Base-by-base conservation (phyloP, 2,797 vertebrate genomes). In the Sebastolobus alascanus region DNA sequence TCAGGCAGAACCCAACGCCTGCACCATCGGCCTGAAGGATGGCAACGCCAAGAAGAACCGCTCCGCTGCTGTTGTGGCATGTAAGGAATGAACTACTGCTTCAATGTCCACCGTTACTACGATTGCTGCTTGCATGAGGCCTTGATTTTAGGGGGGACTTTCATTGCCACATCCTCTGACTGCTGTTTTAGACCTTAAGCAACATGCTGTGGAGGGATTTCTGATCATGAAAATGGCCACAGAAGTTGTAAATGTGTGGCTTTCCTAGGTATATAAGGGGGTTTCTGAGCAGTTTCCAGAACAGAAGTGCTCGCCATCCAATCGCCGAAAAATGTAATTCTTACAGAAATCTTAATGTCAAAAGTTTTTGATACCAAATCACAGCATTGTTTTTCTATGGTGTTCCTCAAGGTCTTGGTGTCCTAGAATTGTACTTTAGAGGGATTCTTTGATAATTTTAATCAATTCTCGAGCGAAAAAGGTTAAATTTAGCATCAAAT, bases 11-110 rank as follows among this genome's bases (percentile, higher is more conserved):
- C 98, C 98, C 77, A 97, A 93, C 74, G 92, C 95, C 75, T 88
- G 92, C 18, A 92, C 90, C 2, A 1, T 89, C 0, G 97, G 97
- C 4, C 95, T 96, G 87, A 96, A 94, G 87, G 96, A 97, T 7
- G 96, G 95, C 58, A 99, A 98, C 1, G 16, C 31, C 20, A 95
- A 93, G 89, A 99, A 97, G 96, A 99, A 99, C 89, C 97, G 98
- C 56, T 96, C 95, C 0, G 73, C 63, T 16, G 86, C 95, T 0
- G 95, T 97, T 1, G 96, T 98, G 13, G 96, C 97, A 20, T 99
- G 98, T 99, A 94, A 18, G 97, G 93, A 10, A 14, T 3, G 6
- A 22, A 16, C 20, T 12, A 11, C 37, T 46, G 35, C 22, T 38
- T 14, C 11, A 6, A 2, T 38, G 20, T 64, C 4, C 14, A 12